Evolutionary conservation across 2,888 invertebrate genomes (phyloP), one percentile per base, ranked within the genome.

Genomic region (Eueremaeus valkanovi): DNA sequence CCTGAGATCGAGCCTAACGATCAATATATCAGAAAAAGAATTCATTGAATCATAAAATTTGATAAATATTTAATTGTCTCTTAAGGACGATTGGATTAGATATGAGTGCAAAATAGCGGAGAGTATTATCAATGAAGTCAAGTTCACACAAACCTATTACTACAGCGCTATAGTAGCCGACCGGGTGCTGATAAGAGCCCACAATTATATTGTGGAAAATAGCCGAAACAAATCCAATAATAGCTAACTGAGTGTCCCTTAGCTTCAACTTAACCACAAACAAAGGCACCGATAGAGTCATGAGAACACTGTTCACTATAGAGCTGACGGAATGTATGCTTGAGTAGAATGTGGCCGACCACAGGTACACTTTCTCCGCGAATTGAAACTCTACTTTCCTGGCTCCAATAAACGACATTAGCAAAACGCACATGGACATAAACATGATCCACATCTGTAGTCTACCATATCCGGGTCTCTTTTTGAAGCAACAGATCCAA

Each of bases 371-470:
- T 27, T 72, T 72, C 29, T 72, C 29, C 21, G 45, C 3, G 31
- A 72, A 72, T 21, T 33, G 66, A 36, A 36, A 66, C 6, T n/a
- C 6, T 16, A 21, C 8, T 11, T 36, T 36, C 0, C 1, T 6
- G 36, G 36, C n/a, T 13, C 45, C 72, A 21, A 29, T 45, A 1
- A 45, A 8, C 1, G 36, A 9, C 36, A 66, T 66, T 11, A 66
- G 18, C 16, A n/a, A n/a, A 36, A 33, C 33, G 36, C 33, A 66
- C 66, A 66, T 66, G 11, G 66, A 66, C 31, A 33, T n/a, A 33
- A 66, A 66, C n/a, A 66, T 3, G 33, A 66, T 36, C 66, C 66
- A 66, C 3, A 66, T 36, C 21, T 66, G 66, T n/a, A 58, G 58
- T 58, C 58, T 58, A 8, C 29, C 77, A 51, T 8, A 51, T 6